phyloP scores from a whole-genome alignment of 2,888 invertebrate genomes.

The Idaea dimidiata region DNA sequence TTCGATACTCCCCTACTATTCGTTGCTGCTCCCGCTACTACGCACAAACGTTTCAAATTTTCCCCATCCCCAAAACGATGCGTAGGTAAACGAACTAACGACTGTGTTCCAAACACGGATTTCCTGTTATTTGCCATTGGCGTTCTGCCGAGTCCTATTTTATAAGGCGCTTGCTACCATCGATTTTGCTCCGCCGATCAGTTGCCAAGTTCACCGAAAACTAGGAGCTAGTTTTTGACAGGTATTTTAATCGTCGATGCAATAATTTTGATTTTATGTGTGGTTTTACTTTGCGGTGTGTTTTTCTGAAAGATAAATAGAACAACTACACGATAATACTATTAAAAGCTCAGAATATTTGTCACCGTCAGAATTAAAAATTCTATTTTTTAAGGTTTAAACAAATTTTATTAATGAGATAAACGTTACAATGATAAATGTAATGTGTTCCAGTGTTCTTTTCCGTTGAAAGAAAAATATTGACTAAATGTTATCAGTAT shows the following conservation, averaged over 20 bases:
- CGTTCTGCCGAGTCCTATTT: constrained; percentile 29
- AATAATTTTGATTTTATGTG: neutral
- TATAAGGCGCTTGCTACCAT: constrained; percentile 27
- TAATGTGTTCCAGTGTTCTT: too few relatives aligned
- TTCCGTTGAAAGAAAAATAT: too few relatives aligned
- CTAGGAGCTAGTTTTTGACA: constrained; percentile 18
- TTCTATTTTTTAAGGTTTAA: too few relatives aligned
- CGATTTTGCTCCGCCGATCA: constrained; percentile 28
- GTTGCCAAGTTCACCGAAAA: constrained; percentile 25
- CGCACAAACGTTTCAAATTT: constrained; percentile 2
- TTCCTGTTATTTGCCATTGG: constrained; percentile 24
- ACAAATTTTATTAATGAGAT: too few relatives aligned
- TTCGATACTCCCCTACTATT: constrained; percentile 7
- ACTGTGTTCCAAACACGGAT: constrained; percentile 18
- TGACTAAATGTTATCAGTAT: too few relatives aligned
- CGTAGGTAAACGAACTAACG: constrained; percentile 15
- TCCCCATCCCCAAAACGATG: constrained; percentile 2
- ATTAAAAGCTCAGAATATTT: too few relatives aligned
- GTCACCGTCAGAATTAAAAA: too few relatives aligned
- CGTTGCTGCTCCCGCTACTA: constrained; percentile 4
- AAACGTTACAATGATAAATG: too few relatives aligned
- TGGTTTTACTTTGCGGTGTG: neutral
- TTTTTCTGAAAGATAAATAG: neutral
- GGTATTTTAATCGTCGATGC: constrained; percentile 7
- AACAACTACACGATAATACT: neutral